phyloP scores from a whole-genome alignment of 2,797 vertebrate genomes.

The Gymnothorax reevesii region DNA sequence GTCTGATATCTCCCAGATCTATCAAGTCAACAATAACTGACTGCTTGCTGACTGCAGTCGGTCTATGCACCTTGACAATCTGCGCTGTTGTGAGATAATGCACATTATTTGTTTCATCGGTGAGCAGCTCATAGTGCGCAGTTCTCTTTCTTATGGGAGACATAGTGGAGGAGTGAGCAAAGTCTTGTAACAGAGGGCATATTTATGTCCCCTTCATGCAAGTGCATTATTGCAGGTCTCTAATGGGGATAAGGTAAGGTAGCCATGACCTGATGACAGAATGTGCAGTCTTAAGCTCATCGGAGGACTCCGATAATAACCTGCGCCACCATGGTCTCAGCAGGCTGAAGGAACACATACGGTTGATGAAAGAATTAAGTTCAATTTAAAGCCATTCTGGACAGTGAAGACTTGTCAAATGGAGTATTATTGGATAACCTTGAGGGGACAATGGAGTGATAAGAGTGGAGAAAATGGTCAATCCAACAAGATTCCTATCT shows the following conservation, averaged over 20 bases:
- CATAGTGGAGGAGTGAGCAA: not conserved
- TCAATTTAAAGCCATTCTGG: not conserved
- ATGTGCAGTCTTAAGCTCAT: conserved; percentile 22
- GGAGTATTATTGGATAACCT: conserved; percentile 27
- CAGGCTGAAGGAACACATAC: not conserved
- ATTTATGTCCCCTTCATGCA: conserved; percentile 11
- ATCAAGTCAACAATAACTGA: too few species aligned
- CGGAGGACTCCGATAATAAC: conserved; percentile 1
- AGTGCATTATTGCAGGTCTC: conserved; percentile 33
- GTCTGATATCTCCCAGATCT: too few species aligned
- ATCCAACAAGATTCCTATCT: not conserved
- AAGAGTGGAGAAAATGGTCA: conserved; percentile 3
- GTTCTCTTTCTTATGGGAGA: not conserved
- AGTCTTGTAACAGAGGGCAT: not conserved
- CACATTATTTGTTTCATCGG: too few species aligned
- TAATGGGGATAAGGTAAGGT: conserved; percentile 5
- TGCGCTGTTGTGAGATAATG: too few species aligned
- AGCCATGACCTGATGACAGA: conserved; percentile 34
- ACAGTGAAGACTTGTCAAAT: conserved; percentile 27
- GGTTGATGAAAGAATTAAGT: not conserved
- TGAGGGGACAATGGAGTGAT: conserved; percentile 7
- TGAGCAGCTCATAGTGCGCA: too few species aligned
- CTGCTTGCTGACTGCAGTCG: too few species aligned
- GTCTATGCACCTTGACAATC: too few species aligned
- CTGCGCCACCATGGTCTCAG: not conserved